phyloP scores from a whole-genome alignment of 2,888 invertebrate genomes.

The Synanthedon andrenaeformis region DNA sequence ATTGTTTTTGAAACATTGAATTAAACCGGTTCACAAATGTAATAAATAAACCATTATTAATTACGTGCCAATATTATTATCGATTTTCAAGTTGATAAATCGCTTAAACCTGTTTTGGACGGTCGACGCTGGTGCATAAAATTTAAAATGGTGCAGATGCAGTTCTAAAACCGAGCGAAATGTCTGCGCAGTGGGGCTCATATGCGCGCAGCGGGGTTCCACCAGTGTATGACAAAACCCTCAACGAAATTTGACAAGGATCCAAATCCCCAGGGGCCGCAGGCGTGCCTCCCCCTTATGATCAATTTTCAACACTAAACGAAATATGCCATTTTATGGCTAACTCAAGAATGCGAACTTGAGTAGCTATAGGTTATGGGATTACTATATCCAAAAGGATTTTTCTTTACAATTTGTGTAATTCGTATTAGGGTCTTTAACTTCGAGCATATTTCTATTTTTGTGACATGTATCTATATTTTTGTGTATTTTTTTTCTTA shows the following conservation, averaged over 20 bases:
- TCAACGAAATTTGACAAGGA: conserved; percentile 36
- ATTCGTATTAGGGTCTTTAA: too few species aligned
- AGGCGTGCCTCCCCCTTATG: conserved; percentile 30
- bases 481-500: too few species aligned
- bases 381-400: too few species aligned
- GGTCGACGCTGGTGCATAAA: background rate
- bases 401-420: too few species aligned
- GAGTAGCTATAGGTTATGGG: background rate
- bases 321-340: conserved; percentile 45
- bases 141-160: background rate
- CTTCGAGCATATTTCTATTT: too few species aligned
- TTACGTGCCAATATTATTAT: background rate
- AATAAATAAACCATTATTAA: background rate
- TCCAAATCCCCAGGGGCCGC: conserved; percentile 34
- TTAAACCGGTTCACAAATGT: background rate
- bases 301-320: conserved; percentile 52
- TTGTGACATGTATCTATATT: too few species aligned
- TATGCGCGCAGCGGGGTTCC: conserved; percentile 40
- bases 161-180: background rate
- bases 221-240: conserved; percentile 18
- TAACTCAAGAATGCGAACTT: conserved; percentile 26
- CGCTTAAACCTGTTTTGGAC: background rate
- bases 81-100: background rate
- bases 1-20: background rate
- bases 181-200: conserved; percentile 15